Base-by-base conservation (phyloP, 2,888 invertebrate species). In the Apotomis turbidana region DNA sequence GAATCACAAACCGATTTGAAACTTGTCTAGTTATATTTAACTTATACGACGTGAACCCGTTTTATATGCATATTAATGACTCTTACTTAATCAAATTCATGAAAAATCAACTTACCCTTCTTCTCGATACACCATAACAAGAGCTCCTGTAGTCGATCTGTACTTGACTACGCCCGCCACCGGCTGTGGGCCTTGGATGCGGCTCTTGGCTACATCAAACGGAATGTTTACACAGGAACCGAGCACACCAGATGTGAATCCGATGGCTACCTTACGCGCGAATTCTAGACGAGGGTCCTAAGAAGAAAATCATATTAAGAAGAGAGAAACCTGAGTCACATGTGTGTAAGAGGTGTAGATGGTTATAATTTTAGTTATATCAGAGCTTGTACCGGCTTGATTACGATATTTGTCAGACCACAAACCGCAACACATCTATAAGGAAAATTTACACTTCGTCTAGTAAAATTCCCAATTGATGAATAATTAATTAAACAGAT, bases 151-250 rank as follows among this genome's bases (percentile, higher is more conserved):
- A 0, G 98, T 98, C 36, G 96, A 95, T 51, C 93, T 94, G 84
- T 99, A 99, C 83, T 97, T 97, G 62, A 97, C 94, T 74, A 95
- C 80, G 0, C 96, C 96, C 0, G 95, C 89, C 2, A 94, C 89
- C 0, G 97, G 97, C 86, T 98, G 98, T 0, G 98, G 98, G 0
- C 98, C 98, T 88, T 99, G 99, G 78, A 99, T 99, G 68, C 99
- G 95, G 78, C 98, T 98, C 89, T 99, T 99, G 38, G 98, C 99
- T 44, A 99, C 99, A 86, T 99, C 99, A 88, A 98, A 98, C 5
- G 99, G 99, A 90, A 98, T 98, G 88, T 99, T 99, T 61, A 97
- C 93, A 78, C 96, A 95, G 5, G 98, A 98, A 8, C 97, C 98
- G 51, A 98, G 87, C 0, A 97, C 96, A 3, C 98, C 99, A 10